A percentile compares a stretch with the other conserved stretches of the same genome.
Conservation (phyloP, 2,797 vertebrate genomes). For the Meriones psammophilus region DNA sequence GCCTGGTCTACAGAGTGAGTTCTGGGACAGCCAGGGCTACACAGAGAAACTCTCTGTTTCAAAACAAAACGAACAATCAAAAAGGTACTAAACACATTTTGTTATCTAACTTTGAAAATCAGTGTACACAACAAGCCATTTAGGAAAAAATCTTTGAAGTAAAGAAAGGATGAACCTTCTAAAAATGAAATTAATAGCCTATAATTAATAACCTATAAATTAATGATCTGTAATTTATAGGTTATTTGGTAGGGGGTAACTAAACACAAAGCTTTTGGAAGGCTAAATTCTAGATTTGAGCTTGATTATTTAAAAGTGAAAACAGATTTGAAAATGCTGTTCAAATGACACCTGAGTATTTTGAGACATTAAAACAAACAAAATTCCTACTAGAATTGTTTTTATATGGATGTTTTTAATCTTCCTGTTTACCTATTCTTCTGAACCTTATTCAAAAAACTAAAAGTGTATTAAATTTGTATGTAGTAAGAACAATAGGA, state of each 20-base stretch:
- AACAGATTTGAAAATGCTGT: conserved; percentile 44
- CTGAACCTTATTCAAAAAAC: background rate
- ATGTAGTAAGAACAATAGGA: background rate
- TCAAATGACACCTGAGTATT: conserved; percentile 42
- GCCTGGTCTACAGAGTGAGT: background rate
- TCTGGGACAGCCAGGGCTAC: background rate
- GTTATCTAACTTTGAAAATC: conserved; percentile 34
- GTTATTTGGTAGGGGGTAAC: background rate
- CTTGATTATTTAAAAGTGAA: conserved; percentile 32
- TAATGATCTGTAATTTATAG: too few relatives aligned
- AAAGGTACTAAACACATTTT: conserved; percentile 36
- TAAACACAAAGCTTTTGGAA: conserved; percentile 7
- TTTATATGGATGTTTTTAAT: conserved; percentile 37
- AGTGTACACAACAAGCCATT: background rate
- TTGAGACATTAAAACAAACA: conserved; percentile 42
- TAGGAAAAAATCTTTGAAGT: conserved; percentile 43
- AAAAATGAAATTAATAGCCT: conserved; percentile 22
- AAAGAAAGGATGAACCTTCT: conserved; percentile 19
- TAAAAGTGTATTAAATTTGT: conserved; percentile 33
- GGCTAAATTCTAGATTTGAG: conserved; percentile 45
- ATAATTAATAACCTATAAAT: too few relatives aligned
- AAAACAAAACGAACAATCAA: background rate
- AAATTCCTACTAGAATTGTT: background rate
- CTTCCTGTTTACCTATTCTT: background rate
- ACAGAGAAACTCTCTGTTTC: background rate